These are phyloP conservation scores for Protobothrops flavoviridis DNA, from an alignment of 2,113 vertebrate species.

Conservation along the genomic window DNA sequence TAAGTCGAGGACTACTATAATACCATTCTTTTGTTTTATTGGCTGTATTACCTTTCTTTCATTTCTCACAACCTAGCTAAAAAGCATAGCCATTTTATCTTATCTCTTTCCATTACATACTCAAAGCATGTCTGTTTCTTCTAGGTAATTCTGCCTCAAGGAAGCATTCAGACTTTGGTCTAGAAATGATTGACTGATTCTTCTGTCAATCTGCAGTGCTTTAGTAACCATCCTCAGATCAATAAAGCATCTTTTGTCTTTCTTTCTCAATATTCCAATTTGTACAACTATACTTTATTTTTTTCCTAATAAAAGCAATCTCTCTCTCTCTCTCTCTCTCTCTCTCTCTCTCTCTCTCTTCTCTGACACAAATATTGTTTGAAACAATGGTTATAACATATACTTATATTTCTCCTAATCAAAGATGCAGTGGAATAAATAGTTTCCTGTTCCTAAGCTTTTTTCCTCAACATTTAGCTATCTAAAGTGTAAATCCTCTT, in stretches of 20 bases:
- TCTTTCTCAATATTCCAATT: not conserved
- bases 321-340: not conserved
- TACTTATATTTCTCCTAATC: not conserved
- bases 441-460: not conserved
- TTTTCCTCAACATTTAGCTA: conserved; percentile 18
- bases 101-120: not conserved
- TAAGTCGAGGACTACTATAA: not conserved
- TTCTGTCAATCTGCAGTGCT: not conserved
- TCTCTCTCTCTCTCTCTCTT: not conserved
- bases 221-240: not conserved
- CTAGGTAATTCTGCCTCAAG: not conserved
- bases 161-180: not conserved
- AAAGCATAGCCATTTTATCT: not conserved
- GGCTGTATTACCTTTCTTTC: not conserved
- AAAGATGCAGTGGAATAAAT: not conserved
- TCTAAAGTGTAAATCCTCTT: conserved; percentile 22
- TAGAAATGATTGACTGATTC: not conserved
- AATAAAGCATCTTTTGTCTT: not conserved
- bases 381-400: not conserved
- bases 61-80: not conserved
- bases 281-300: not conserved
- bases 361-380: not conserved
- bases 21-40: not conserved
- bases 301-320: not conserved
- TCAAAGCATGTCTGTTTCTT: not conserved